phyloP scores from a whole-genome alignment of 2,113 vertebrate species.

The Hemichromis elongatus region DNA sequence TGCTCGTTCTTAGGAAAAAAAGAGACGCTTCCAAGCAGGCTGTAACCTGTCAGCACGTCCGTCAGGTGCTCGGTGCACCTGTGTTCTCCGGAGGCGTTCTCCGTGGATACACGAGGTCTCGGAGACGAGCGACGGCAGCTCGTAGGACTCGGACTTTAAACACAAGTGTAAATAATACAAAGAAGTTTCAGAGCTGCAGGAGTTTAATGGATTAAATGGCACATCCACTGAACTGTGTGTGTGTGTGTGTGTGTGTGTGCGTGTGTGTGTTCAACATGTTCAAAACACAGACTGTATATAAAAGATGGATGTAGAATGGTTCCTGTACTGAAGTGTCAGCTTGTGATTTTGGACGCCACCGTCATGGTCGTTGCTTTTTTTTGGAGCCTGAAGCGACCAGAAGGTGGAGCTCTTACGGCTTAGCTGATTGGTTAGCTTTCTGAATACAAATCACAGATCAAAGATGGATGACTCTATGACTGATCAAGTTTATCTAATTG shows the following conservation, averaged over 20 bases:
- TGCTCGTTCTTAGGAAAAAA: background rate
- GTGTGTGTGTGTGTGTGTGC: background rate
- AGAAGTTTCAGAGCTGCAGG: fast-evolving
- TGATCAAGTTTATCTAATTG: no score
- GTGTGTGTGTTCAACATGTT: background rate
- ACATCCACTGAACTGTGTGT: fast-evolving
- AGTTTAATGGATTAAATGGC: background rate
- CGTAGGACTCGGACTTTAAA: fast-evolving
- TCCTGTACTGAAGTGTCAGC: background rate
- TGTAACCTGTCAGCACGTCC: background rate
- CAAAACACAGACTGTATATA: background rate
- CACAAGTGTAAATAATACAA: fast-evolving
- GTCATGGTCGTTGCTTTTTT: background rate
- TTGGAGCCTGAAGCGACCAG: no score
- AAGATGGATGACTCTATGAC: no score
- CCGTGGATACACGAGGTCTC: background rate
- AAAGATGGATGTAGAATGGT: background rate
- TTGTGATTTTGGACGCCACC: background rate
- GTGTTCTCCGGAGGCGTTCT: background rate
- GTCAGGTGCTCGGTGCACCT: background rate
- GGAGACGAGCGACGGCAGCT: background rate
- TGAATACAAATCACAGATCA: no score
- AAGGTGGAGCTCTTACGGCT: background rate
- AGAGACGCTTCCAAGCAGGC: background rate
- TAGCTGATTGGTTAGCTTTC: no score